A percentile compares a stretch with the other conserved stretches of the same genome.
phyloP scores from a whole-genome alignment of 2,888 invertebrate species.

The Mesochorus sp. region DNA sequence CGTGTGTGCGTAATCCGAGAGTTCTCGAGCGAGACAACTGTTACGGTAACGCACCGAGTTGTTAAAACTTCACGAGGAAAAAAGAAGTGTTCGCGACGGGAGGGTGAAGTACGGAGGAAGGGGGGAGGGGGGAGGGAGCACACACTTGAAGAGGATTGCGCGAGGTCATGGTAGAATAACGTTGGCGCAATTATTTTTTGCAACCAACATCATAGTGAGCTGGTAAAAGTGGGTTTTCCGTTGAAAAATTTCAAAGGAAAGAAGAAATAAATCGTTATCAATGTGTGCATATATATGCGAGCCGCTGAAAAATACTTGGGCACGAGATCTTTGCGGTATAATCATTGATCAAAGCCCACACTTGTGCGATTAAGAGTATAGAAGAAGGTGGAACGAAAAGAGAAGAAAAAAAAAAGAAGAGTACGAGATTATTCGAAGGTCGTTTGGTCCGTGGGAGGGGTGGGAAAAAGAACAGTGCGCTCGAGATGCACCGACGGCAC shows the following conservation, averaged over 20 bases:
- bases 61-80: neutral
- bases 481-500: slow-evolving; percentile 31
- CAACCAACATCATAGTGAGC: too few relatives aligned
- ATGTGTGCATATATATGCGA: too few relatives aligned
- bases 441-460: neutral
- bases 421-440: neutral
- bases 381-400: too few relatives aligned
- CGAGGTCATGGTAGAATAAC: slow-evolving; percentile 69
- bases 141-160: slow-evolving; percentile 73
- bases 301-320: too few relatives aligned
- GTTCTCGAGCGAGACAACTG: slow-evolving; percentile 6
- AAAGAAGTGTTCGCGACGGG: neutral
- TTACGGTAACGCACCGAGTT: slow-evolving; percentile 44
- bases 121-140: slow-evolving; percentile 71
- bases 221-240: neutral
- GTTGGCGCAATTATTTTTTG: slow-evolving; percentile 59
- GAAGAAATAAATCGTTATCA: neutral
- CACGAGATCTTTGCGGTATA: too few relatives aligned
- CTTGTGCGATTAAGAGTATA: too few relatives aligned
- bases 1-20: slow-evolving; percentile 26
- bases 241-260: neutral
- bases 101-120: too few relatives aligned
- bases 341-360: neutral
- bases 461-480: neutral
- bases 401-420: neutral